A percentile compares a stretch with the other conserved stretches of the same genome.
Conservation (phyloP, 2,113 vertebrate genomes). For the Orcinus orca region DNA sequence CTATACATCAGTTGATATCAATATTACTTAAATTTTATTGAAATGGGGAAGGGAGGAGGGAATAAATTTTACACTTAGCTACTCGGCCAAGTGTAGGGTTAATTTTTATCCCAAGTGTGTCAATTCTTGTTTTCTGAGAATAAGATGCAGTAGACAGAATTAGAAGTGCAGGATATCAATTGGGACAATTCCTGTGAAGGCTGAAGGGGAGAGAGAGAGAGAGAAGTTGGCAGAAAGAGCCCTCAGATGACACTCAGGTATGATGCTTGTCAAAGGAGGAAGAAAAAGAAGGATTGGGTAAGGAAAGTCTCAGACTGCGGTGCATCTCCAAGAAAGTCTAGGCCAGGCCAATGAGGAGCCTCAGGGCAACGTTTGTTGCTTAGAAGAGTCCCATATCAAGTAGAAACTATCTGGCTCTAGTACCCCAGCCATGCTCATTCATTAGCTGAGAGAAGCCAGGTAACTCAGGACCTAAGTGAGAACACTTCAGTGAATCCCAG, state of each 20-base stretch:
- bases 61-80: background rate
- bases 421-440: background rate
- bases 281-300: fast-evolving
- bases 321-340: background rate
- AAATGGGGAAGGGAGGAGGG: background rate
- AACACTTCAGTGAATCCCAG: background rate
- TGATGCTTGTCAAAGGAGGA: background rate
- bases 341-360: background rate
- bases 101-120: background rate
- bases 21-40: background rate
- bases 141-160: background rate
- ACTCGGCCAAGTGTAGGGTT: background rate
- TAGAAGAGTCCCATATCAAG: background rate
- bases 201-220: background rate
- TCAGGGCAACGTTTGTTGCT: background rate
- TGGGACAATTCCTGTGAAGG: background rate
- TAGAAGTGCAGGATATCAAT: background rate
- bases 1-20: background rate
- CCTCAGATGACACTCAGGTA: background rate
- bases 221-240: background rate
- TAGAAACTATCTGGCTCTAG: background rate
- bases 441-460: background rate
- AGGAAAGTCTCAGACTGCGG: background rate
- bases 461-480: background rate
- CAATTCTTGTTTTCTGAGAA: background rate